phyloP scores from a whole-genome alignment of 2,113 vertebrate genomes.

The Tringa solitaria region DNA sequence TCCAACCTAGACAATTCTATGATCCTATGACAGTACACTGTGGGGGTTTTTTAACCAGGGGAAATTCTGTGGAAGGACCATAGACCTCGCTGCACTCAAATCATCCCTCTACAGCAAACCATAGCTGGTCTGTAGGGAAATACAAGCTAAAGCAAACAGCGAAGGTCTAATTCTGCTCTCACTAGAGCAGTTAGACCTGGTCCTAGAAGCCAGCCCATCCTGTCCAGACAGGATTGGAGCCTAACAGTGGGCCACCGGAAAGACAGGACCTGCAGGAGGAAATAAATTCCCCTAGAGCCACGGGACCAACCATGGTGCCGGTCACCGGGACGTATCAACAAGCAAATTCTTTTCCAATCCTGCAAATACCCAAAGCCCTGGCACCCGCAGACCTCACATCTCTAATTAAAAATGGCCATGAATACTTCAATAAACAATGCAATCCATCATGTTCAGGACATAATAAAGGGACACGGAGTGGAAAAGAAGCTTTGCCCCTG shows the following conservation, averaged over 20 bases:
- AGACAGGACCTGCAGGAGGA: conserved; percentile 63
- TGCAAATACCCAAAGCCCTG: conserved; percentile 72
- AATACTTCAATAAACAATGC: conserved; percentile 71
- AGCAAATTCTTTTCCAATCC: conserved; percentile 72
- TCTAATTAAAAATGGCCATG: conserved; percentile 76
- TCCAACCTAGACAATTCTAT: too few species aligned
- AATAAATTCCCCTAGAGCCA: conserved; percentile 67
- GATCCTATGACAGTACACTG: too few species aligned
- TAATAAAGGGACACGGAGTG: conserved; percentile 58
- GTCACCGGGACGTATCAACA: conserved; percentile 37
- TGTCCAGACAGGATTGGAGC: not conserved
- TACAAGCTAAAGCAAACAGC: not conserved
- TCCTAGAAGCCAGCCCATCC: not conserved
- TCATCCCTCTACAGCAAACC: not conserved
- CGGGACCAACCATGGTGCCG: conserved; percentile 37
- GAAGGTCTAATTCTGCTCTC: not conserved
- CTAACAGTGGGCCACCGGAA: conserved; percentile 40
- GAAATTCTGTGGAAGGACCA: not conserved
- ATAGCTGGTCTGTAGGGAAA: not conserved
- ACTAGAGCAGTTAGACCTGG: not conserved
- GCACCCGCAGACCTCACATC: conserved; percentile 68
- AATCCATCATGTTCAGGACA: conserved; percentile 73
- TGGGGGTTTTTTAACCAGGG: not conserved
- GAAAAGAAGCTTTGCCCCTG: conserved; percentile 56
- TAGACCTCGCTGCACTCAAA: not conserved